Percentiles rank a stretch among this genome's conserved stretches.
These are phyloP conservation scores for Dendrolimus kikuchii DNA, from an alignment of 1,140 invertebrate species.

Conservation along the genomic window DNA sequence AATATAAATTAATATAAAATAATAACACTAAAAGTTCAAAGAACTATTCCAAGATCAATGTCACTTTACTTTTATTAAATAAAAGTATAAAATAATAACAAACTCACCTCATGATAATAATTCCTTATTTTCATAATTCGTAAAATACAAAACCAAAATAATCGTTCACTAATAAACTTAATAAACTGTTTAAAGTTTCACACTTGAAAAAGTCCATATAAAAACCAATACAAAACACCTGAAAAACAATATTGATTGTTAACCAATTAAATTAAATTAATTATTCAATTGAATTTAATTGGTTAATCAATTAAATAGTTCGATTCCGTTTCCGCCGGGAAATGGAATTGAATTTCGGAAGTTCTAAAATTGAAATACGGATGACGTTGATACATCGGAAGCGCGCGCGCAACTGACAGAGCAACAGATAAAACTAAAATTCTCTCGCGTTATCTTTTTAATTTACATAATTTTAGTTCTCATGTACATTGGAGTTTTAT, in stretches of 20 bases:
- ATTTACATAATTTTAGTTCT: background rate
- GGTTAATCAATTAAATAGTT: no score
- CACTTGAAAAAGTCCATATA: background rate
- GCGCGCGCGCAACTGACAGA: slow-evolving; percentile 59
- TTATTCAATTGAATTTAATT: no score
- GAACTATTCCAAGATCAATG: no score
- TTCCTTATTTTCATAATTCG: slow-evolving; percentile 63
- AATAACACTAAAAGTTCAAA: no score
- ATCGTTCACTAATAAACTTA: slow-evolving; percentile 20
- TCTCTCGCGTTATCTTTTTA: slow-evolving; percentile 52
- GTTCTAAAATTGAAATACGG: no score
- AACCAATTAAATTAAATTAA: no score
- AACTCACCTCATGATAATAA: slow-evolving; percentile 54
- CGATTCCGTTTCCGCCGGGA: no score
- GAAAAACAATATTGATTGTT: no score
- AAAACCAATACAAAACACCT: no score
- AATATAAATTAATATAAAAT: no score
- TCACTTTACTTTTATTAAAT: background rate
- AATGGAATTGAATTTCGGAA: no score
- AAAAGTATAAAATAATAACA: slow-evolving; percentile 9
- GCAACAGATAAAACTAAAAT: slow-evolving; percentile 34
- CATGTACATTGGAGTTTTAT: no score
- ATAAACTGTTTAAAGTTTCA: slow-evolving; percentile 7
- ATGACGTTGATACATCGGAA: slow-evolving; percentile 32
- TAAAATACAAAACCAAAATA: slow-evolving; percentile 16